phyloP scores from a whole-genome alignment of 2,113 vertebrate species.

The Cyanoramphus novaezelandiae region DNA sequence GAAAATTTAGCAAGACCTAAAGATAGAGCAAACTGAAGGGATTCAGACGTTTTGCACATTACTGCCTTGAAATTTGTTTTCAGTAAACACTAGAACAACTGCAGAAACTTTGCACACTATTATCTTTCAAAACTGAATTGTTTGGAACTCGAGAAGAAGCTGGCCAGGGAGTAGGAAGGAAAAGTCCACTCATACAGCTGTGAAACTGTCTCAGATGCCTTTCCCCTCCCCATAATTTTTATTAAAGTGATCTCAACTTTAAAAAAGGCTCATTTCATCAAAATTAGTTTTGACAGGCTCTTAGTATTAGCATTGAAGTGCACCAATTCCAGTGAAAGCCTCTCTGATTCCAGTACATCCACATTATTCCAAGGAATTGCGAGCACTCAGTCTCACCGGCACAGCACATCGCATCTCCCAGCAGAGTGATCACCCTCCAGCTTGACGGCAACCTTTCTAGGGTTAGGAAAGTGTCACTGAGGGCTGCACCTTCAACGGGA shows the following conservation, averaged over 20 bases:
- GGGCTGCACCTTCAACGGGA: not conserved
- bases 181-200: not conserved
- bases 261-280: not conserved
- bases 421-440: not conserved
- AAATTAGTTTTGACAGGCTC: not conserved
- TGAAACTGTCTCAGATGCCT: not conserved
- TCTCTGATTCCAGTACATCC: not conserved
- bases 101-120: not conserved
- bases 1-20: not conserved
- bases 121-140: not conserved
- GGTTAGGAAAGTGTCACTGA: not conserved
- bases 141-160: not conserved
- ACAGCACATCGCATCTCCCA: not conserved
- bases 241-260: not conserved
- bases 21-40: not conserved
- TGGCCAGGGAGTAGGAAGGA: not conserved
- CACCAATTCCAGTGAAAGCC: not conserved
- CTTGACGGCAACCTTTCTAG: fast-evolving
- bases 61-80: not conserved
- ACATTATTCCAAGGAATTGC: not conserved
- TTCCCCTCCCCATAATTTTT: not conserved
- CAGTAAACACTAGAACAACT: not conserved
- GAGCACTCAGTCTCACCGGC: not conserved
- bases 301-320: not conserved
- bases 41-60: not conserved